Base-by-base conservation (phyloP, 2,888 invertebrate species). In the Asteroscopus sphinx region DNA sequence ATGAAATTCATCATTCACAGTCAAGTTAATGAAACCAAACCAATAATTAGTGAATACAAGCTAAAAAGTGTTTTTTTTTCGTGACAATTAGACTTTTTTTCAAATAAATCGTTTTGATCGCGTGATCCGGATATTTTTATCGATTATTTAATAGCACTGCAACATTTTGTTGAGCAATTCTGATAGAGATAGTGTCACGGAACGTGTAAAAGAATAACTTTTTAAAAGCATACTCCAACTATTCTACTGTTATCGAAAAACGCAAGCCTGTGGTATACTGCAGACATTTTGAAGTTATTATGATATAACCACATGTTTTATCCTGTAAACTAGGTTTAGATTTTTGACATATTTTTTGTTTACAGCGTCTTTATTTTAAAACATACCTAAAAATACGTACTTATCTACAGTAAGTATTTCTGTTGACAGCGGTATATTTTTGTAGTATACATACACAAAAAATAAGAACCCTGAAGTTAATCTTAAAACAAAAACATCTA, bases 121-220 rank as follows among this genome's bases (percentile, higher is more conserved):
- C 76, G 73, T 74, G 76, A 64, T 68, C 12, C 11, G 26, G 17
- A 25, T 54, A 55, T 41, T 25, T 12, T 49, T 25, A 73, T 73
- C 45, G 70, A 68, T 68, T 68, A 52, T 56, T 59, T 76, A 76
- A 73, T 65, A 64, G 72, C 59, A 46, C 64, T 63, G 75, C 75
- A 68, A 71, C 54, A 59, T 70, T 73, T 49, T 33, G 67, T 74
- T 76, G 58, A 66, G 49, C 70, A 73, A 73, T 68, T 61, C 44
- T 52, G 53, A 61, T 62, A 53, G 40, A 62, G 55, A 72, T 68
- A 61, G 41, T 68, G 64, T 59, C 68, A 68, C 39, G 54, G 13
- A 55, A 58, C 17, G 16, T 49, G 45, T 62, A 4, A 56, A 44
- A 12, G 2, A 12, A 41, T 61, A 55, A 53, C 32, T 57, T 60